Conservation (phyloP, 2,113 vertebrate genomes). For the Galeopterus variegatus region DNA sequence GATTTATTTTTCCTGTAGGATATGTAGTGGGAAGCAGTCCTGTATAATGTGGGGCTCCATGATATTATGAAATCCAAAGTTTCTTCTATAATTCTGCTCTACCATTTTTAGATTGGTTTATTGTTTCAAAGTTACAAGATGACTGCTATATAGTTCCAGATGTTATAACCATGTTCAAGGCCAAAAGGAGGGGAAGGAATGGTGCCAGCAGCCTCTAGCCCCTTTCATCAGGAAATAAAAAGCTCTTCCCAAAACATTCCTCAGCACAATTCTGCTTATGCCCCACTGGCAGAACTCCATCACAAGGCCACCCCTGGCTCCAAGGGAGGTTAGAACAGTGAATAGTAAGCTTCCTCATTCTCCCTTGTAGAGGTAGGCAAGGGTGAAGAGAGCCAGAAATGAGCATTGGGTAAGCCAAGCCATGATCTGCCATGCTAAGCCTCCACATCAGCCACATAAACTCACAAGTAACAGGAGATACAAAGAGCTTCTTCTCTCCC, state of each 20-base stretch:
- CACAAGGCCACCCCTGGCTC: background rate
- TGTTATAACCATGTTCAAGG: background rate
- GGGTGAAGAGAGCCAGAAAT: background rate
- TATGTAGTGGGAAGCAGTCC: background rate
- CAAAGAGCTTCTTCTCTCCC: background rate
- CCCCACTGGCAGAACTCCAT: background rate
- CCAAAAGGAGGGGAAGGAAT: background rate
- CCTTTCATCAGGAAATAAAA: background rate
- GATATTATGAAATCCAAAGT: background rate
- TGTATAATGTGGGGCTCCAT: background rate
- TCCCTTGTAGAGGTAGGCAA: background rate
- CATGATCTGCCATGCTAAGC: background rate
- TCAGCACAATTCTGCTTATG: background rate
- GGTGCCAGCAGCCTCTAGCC: background rate
- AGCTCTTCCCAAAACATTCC: background rate
- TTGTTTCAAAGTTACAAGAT: background rate
- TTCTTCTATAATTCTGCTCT: constrained; percentile 1
- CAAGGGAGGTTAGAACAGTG: background rate
- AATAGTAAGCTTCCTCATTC: background rate
- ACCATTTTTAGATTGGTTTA: background rate
- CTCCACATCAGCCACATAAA: background rate
- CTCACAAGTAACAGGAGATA: background rate
- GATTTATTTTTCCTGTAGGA: background rate
- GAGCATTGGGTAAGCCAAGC: background rate
- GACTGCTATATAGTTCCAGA: background rate